Conservation (phyloP, 2,113 vertebrate species). For the Otocyon megalotis region DNA sequence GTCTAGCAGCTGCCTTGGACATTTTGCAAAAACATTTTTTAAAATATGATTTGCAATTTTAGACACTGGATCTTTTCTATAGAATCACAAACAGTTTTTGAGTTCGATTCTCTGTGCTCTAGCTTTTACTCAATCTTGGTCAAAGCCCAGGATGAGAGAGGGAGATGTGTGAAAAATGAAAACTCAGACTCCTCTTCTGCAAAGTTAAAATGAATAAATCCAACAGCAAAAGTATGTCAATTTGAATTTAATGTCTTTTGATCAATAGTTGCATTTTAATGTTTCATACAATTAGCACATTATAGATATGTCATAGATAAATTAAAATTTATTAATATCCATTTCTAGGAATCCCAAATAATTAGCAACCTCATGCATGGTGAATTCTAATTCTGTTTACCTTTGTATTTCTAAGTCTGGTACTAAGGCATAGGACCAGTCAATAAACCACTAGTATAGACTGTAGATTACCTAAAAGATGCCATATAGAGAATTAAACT, state of each 20-base stretch:
- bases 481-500: not conserved
- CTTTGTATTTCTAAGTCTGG: not conserved
- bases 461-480: not conserved
- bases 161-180: constrained; percentile 66
- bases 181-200: constrained; percentile 38
- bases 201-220: constrained; percentile 60
- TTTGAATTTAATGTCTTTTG: constrained; percentile 56
- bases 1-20: constrained; percentile 73
- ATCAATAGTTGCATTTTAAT: constrained; percentile 58
- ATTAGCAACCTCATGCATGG: not conserved
- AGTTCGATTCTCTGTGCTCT: constrained; percentile 36
- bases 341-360: constrained; percentile 46
- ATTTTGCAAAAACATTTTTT: constrained; percentile 73
- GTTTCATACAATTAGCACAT: constrained; percentile 42
- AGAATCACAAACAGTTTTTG: constrained; percentile 62
- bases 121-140: constrained; percentile 71
- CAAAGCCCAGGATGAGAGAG: constrained; percentile 55
- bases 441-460: not conserved
- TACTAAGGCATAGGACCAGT: not conserved
- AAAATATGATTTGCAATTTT: constrained; percentile 75
- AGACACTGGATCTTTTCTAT: constrained; percentile 65
- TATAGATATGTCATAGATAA: constrained; percentile 28
- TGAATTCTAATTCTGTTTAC: constrained; percentile 48
- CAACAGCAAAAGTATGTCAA: not conserved
- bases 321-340: constrained; percentile 44